Base-by-base conservation (phyloP, 2,797 vertebrate genomes). In the Ctenopoma multispine region DNA sequence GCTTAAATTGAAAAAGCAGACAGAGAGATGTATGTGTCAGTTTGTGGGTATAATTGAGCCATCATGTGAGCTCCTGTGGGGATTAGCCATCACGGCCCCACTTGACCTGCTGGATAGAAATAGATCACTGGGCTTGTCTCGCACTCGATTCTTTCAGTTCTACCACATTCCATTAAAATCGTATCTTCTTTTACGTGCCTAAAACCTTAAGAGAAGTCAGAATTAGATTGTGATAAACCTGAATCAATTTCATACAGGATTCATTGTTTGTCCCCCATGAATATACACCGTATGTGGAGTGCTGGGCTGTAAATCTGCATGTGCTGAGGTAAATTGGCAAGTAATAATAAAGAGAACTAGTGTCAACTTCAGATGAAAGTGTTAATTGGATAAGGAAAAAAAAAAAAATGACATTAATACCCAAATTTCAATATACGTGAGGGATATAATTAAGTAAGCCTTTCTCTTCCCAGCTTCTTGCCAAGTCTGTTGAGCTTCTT, bases 1-100 rank as follows among this genome's bases (percentile, higher is more conserved):
- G 55, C 41, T 85, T 77, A 62, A 54, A 57, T 64, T 78, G 0
- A 62, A 57, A 50, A 14, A 68, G 21, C 5, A 61, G 20, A n/a
- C 43, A 64, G 41, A 60, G 29, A 20, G 53, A 77, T 60, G 31
- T 50, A 27, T 24, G 63, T 64, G 63, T 76, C 78, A 51, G 74
- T 84, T 49, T 72, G 48, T 71, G 43, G 72, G 55, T 34, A 48
- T 82, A 80, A 89, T 80, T 75, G 77, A 75, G 55, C 53, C 63
- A 66, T 86, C 72, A 79, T 70, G 53, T 49, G 68, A 86, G 65
- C 72, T 84, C 76, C 74, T 54, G 66, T 41, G 71, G 64, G 80
- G 81, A 85, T 89, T 84, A 73, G 70, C 60, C 75, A 82, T 44
- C 79, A 75, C 21, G 15, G 55, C 71, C 71, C 55, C 72, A 75